phyloP scores from a whole-genome alignment of 2,888 invertebrate genomes.

The Drosophila neotestacea region DNA sequence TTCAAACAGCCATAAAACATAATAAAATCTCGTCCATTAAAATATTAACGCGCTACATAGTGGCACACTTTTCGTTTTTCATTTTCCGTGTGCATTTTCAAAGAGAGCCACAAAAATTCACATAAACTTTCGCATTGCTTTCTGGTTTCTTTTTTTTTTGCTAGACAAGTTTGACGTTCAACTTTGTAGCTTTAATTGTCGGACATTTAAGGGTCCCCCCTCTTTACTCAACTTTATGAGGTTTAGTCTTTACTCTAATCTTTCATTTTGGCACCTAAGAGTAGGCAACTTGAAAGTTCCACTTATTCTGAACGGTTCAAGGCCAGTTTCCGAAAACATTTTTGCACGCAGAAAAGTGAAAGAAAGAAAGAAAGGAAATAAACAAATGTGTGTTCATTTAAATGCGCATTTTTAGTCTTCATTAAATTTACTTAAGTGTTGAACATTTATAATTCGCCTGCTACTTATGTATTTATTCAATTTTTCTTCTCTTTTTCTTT shows the following conservation, averaged over 20 bases:
- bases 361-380: constrained; percentile 18
- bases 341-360: constrained; percentile 27
- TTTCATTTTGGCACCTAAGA: constrained; percentile 6
- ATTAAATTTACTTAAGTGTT: constrained; percentile 67
- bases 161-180: constrained; percentile 8
- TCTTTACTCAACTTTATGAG: background rate
- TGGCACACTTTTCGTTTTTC: background rate
- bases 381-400: constrained; percentile 64
- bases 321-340: constrained; percentile 14
- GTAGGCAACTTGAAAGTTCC: constrained; percentile 17
- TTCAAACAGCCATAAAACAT: background rate
- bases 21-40: constrained; percentile 14
- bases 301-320: background rate
- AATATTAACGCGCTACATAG: constrained; percentile 26
- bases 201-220: constrained; percentile 9
- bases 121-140: constrained; percentile 12
- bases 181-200: constrained; percentile 35
- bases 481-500: constrained; percentile 4
- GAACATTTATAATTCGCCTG: constrained; percentile 65
- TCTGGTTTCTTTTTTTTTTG: background rate
- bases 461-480: constrained; percentile 21
- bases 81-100: constrained; percentile 11
- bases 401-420: constrained; percentile 61
- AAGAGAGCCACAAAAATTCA: constrained; percentile 12
- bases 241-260: background rate